These are phyloP conservation scores for Planococcus citri DNA, from an alignment of 1,140 invertebrate genomes.

Conservation along the genomic window DNA sequence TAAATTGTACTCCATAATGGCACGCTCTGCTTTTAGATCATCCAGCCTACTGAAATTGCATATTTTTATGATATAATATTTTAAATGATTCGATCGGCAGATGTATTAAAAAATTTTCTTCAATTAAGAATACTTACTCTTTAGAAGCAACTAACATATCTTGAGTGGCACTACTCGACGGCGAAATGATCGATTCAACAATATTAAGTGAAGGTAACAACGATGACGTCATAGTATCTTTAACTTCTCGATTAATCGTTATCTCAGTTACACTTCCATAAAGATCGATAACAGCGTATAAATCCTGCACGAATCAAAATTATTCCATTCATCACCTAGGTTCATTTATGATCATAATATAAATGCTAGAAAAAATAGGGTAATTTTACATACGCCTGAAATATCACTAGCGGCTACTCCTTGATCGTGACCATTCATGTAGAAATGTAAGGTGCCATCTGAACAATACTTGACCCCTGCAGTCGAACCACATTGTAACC, in stretches of 20 bases:
- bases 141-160: not conserved
- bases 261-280: conserved; percentile 50
- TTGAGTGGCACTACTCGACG: not conserved
- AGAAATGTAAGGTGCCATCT: conserved; percentile 42
- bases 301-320: conserved; percentile 40
- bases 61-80: too few relatives aligned
- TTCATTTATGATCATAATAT: not conserved
- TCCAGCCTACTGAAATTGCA: not conserved
- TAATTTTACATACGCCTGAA: conserved; percentile 43
- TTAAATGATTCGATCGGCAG: too few relatives aligned
- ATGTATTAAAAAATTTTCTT: too few relatives aligned
- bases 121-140: conserved; percentile 2
- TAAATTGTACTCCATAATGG: not conserved
- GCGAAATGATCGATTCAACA: not conserved
- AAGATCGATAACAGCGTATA: conserved; percentile 60
- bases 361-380: too few relatives aligned
- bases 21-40: not conserved
- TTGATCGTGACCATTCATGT: conserved; percentile 71
- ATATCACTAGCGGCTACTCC: conserved; percentile 65
- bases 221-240: conserved; percentile 34
- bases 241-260: conserved; percentile 41
- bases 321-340: not conserved
- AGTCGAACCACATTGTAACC: conserved; percentile 56
- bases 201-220: conserved; percentile 23
- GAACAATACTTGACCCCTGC: conserved; percentile 39